phyloP scores from a whole-genome alignment of 2,113 vertebrate genomes.

The Rousettus leschenaultii region DNA sequence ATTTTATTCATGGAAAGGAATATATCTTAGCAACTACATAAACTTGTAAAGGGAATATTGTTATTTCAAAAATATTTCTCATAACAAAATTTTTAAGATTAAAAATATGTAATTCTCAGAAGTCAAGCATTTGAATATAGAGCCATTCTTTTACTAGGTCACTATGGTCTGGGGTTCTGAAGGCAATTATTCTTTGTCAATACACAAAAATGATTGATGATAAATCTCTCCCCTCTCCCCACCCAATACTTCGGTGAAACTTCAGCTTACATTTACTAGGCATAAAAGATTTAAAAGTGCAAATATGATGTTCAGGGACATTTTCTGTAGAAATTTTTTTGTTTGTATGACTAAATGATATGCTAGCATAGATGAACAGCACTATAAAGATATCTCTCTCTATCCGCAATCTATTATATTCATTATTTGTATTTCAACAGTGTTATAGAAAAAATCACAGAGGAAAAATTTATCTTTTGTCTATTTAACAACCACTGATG shows the following conservation, averaged over 20 bases:
- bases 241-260: background rate
- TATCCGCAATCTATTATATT: background rate
- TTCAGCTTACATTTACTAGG: background rate
- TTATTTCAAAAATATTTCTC: slow-evolving; percentile 6
- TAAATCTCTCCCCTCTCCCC: background rate
- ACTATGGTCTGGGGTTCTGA: background rate
- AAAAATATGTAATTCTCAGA: background rate
- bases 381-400: background rate
- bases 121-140: background rate
- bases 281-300: background rate
- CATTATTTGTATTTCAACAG: background rate
- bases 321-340: background rate
- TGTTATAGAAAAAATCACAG: background rate
- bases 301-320: background rate
- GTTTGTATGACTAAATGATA: background rate
- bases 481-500: background rate
- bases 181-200: background rate
- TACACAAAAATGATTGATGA: background rate
- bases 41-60: background rate
- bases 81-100: background rate
- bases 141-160: background rate
- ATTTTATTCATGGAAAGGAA: background rate
- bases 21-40: background rate
- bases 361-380: background rate
- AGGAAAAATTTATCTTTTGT: background rate